Evolutionary conservation across 1,140 invertebrate species (phyloP), one percentile per base, ranked within the genome.

Genomic region (Kradibia gibbosae): DNA sequence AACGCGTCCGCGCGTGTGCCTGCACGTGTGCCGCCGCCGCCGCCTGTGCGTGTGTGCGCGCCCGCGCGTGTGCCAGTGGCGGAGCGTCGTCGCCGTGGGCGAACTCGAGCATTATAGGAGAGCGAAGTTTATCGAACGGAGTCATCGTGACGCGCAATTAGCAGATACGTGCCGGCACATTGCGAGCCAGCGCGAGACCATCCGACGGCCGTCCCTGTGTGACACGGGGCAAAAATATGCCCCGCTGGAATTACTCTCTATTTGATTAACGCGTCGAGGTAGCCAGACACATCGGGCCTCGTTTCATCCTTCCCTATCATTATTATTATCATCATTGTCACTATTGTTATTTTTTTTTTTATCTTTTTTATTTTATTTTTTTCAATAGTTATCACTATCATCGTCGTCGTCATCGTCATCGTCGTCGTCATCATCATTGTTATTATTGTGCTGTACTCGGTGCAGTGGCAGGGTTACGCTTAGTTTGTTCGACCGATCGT

Each of bases 111-210:
- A 1, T 4, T 4, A 25, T 4, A 31, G 25, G 57, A 31, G 45
- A 55, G 20, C 50, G 78, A 48, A n/a, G 11, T 75, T 70, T 74
- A 70, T 81, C 73, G 45, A 65, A n/a, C 34, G 17, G 50, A 80
- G 53, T 80, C 78, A 62, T 73, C 70, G 53, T 60, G 53, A 73
- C 53, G 67, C 53, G 45, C 65, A 78, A 71, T 78, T 78, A 78
- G 65, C 34, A 53, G 22, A 71, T 78, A 70, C 45, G 45, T 67
- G 34, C 34, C 17, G 34, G 20, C 11, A 5, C 3, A 67, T n/a
- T 39, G 62, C 62, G 4, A 22, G 10, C 3, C 7, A 0, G 22
- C 20, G 34, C 8, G 62, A 67, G 34, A 36, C 20, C 17, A 20
- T 15, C 28, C 8, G 60, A 20, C 60, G 62, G 22, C 34, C 20